Evolutionary conservation across 2,888 invertebrate species (phyloP).

Genomic region (Drosophila maculinotata): DNA sequence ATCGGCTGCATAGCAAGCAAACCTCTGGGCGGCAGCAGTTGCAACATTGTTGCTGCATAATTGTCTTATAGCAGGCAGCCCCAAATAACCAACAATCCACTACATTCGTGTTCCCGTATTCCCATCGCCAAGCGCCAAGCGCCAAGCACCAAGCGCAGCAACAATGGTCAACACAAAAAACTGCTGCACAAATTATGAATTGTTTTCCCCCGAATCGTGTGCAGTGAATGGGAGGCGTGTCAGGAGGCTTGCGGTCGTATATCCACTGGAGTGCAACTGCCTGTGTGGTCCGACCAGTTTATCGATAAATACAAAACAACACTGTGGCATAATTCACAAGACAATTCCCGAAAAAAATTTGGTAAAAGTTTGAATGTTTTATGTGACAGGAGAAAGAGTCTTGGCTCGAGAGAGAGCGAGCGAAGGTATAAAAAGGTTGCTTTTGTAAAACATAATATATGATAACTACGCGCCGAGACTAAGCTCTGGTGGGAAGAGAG

Average conservation of each 20-base stretch:
- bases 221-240: conserved; percentile 59
- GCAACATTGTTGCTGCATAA: conserved; percentile 66
- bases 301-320: conserved; percentile 52
- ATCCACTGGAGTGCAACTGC: conserved; percentile 35
- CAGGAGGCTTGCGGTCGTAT: conserved; percentile 41
- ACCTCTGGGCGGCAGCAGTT: conserved; percentile 14
- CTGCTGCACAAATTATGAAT: conserved; percentile 59
- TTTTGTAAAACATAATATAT: conserved; percentile 31
- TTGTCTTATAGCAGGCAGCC: conserved; percentile 56
- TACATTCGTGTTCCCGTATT: conserved; percentile 9
- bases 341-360: background rate
- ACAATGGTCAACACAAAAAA: conserved; percentile 16
- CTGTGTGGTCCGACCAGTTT: conserved; percentile 67
- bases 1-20: conserved; percentile 33
- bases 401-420: background rate
- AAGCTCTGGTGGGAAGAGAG: background rate
- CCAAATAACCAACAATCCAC: conserved; percentile 10
- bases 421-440: background rate
- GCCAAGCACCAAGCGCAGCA: conserved; percentile 4
- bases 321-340: conserved; percentile 40
- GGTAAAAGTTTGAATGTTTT: conserved; percentile 54
- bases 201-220: conserved; percentile 48
- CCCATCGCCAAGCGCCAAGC: too few relatives aligned
- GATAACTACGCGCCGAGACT: conserved; percentile 1
- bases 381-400: conserved; percentile 41